Evolutionary conservation across 2,797 vertebrate species (phyloP).

Genomic region (Cyclura pinguis): DNA sequence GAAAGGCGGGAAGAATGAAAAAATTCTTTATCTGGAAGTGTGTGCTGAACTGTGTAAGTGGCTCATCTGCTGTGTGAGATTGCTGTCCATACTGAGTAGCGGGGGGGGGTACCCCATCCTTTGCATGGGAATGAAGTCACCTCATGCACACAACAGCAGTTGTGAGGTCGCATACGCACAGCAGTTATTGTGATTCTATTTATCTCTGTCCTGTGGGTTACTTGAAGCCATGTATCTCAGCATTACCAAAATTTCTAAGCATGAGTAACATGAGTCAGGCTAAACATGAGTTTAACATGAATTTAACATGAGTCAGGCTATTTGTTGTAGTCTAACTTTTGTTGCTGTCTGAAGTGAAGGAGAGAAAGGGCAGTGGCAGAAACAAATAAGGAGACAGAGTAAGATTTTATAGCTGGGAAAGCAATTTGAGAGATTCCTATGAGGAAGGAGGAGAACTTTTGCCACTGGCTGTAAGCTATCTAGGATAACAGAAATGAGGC

Average conservation of each 20-base stretch:
- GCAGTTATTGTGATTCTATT: neutral
- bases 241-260: neutral
- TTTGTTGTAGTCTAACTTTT: neutral
- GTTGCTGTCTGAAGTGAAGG: neutral
- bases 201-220: neutral
- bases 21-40: neutral
- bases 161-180: neutral
- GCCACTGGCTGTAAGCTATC: neutral
- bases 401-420: neutral
- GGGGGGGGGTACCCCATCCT: no score
- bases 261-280: neutral
- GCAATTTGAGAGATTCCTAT: neutral
- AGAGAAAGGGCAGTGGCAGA: neutral
- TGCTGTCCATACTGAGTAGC: neutral
- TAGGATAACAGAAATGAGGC: neutral
- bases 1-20: neutral
- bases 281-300: no score
- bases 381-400: conserved; percentile 30
- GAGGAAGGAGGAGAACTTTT: neutral
- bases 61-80: neutral
- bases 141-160: neutral
- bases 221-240: no score
- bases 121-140: neutral
- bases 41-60: neutral
- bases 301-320: no score